phyloP scores from a whole-genome alignment of 2,113 vertebrate genomes.

The Pica pica region DNA sequence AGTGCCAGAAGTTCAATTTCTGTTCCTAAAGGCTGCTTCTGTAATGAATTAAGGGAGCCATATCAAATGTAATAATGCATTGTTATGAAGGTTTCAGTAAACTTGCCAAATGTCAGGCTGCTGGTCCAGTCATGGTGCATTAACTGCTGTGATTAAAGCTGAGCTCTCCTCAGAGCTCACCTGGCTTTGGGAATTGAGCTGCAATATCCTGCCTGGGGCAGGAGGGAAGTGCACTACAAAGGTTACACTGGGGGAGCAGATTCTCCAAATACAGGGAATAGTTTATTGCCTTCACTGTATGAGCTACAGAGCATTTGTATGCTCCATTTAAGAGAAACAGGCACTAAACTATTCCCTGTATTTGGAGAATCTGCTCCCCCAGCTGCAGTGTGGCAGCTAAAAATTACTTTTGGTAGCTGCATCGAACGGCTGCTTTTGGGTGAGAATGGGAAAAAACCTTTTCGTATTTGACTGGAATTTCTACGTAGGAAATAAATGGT shows the following conservation, averaged over 20 bases:
- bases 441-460: background rate
- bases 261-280: too few species aligned
- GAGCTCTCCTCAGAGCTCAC: constrained; percentile 29
- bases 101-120: constrained; percentile 37
- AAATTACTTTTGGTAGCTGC: background rate
- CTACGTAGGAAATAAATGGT: background rate
- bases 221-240: background rate
- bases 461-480: background rate
- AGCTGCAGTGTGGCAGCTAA: background rate
- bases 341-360: background rate
- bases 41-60: constrained; percentile 33
- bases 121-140: background rate
- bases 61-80: constrained; percentile 20
- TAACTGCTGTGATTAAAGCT: background rate
- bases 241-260: background rate
- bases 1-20: constrained; percentile 32
- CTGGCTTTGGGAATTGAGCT: constrained; percentile 16
- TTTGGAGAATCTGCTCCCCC: background rate
- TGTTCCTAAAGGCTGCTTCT: constrained; percentile 26
- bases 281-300: too few species aligned
- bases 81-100: constrained; percentile 34
- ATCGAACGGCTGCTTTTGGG: background rate
- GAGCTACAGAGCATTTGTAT: too few species aligned
- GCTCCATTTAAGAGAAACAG: background rate
- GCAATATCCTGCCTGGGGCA: background rate